A percentile compares a stretch with the other conserved stretches of the same genome.
phyloP scores from a whole-genome alignment of 2,797 vertebrate species.

The Arrhamphus sclerolepis region DNA sequence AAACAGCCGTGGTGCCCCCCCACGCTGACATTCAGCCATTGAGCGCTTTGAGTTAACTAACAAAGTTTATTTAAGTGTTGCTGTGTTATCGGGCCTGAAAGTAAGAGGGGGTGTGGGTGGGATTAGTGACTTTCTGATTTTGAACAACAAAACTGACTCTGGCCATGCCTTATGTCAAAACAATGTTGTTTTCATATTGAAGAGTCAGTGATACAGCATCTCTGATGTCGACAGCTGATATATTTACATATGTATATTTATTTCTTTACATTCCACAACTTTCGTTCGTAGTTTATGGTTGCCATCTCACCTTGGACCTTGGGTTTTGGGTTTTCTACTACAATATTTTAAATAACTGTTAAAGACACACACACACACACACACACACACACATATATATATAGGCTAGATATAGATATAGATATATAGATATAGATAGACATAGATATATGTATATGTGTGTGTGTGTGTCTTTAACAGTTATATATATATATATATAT shows the following conservation, averaged over 20 bases:
- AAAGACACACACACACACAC: too few relatives aligned
- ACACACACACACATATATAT: too few relatives aligned
- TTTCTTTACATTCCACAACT: too few relatives aligned
- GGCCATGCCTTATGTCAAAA: conserved; percentile 22
- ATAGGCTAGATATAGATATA: too few relatives aligned
- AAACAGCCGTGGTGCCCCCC: conserved; percentile 22
- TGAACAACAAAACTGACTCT: conserved; percentile 34
- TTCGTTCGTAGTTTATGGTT: too few relatives aligned
- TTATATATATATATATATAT: too few relatives aligned
- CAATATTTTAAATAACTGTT: too few relatives aligned
- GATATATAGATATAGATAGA: background rate
- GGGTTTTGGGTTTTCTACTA: too few relatives aligned
- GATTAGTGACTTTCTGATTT: conserved; percentile 57
- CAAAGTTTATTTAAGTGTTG: conserved; percentile 70
- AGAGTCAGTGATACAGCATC: conserved; percentile 2
- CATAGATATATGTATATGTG: background rate
- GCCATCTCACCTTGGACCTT: too few relatives aligned
- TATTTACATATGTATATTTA: too few relatives aligned
- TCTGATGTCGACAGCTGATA: background rate
- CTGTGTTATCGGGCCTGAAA: conserved; percentile 51
- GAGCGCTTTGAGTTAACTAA: conserved; percentile 60
- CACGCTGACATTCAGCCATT: conserved; percentile 36
- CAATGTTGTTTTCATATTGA: conserved; percentile 7
- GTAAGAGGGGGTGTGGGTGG: conserved; percentile 19
- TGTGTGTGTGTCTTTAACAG: too few relatives aligned